A percentile compares a stretch with the other conserved stretches of the same genome.
phyloP scores from a whole-genome alignment of 1,140 invertebrate species.

The Bactericera cockerelli region DNA sequence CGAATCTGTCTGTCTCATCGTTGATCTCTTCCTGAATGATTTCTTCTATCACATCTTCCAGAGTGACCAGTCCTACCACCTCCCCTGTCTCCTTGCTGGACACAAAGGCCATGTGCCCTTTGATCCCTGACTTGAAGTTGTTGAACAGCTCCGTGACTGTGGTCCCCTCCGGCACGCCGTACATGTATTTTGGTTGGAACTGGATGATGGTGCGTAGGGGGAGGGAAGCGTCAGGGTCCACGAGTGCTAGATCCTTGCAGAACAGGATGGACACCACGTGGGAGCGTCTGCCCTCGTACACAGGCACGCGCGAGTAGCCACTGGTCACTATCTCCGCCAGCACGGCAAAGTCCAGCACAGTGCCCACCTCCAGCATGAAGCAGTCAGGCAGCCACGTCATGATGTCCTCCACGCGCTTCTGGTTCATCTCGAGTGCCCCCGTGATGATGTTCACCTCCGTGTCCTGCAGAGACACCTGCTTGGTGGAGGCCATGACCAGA shows the following conservation, averaged over 20 bases:
- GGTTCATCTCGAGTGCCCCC: conserved; percentile 36
- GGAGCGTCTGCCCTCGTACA: conserved; percentile 34
- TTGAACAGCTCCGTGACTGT: conserved; percentile 40
- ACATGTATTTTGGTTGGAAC: conserved; percentile 40
- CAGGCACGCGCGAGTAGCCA: conserved; percentile 45
- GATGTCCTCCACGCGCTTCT: conserved; percentile 35
- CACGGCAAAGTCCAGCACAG: conserved; percentile 37
- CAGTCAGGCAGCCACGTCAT: conserved; percentile 41
- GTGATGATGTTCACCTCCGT: conserved; percentile 42
- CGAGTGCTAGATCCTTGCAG: conserved; percentile 44
- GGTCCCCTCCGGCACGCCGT: conserved; percentile 38
- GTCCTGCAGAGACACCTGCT: conserved; percentile 26
- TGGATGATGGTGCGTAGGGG: conserved; percentile 37
- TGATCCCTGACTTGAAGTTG: conserved; percentile 41
- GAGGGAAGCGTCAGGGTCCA: conserved; percentile 44
- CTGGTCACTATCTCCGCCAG: conserved; percentile 38
- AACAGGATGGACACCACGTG: conserved; percentile 42
- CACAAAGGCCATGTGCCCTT: conserved; percentile 31
- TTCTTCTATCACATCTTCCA: conserved; percentile 36
- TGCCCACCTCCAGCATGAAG: conserved; percentile 35
- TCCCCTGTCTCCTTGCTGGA: conserved; percentile 23
- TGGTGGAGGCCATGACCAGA: conserved; percentile 28
- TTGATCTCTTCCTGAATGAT: conserved; percentile 33
- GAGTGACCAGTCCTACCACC: conserved; percentile 32
- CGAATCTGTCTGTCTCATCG: conserved; percentile 30